Percentiles rank a stretch among this genome's conserved stretches.
phyloP scores from a whole-genome alignment of 1,140 invertebrate genomes.

The Arctopsyche grandis region DNA sequence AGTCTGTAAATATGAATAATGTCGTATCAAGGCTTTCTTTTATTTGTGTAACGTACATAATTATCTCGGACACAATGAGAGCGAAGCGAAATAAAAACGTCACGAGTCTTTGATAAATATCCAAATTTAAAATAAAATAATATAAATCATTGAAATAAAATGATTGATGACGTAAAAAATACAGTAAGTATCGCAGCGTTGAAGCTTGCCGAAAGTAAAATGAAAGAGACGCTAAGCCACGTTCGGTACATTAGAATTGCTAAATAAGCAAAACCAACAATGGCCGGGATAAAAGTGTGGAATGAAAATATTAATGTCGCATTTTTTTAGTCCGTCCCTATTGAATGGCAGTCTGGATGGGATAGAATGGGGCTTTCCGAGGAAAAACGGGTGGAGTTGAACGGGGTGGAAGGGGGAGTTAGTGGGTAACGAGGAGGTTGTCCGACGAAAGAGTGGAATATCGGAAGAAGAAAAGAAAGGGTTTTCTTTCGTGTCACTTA shows the following conservation, averaged over 20 bases:
- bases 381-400: neutral
- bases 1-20: too few relatives aligned
- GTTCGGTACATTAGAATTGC: constrained; percentile 44
- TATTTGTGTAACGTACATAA: neutral
- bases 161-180: constrained; percentile 23
- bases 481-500: constrained; percentile 21
- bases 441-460: constrained; percentile 3
- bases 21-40: neutral
- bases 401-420: neutral
- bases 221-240: constrained; percentile 31
- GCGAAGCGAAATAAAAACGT: neutral
- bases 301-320: constrained; percentile 43
- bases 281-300: constrained; percentile 33
- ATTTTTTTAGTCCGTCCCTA: neutral
- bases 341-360: neutral
- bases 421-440: neutral
- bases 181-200: neutral
- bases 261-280: constrained; percentile 33
- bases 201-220: neutral
- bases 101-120: neutral
- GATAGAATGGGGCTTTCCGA: neutral
- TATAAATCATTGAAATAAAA: constrained; percentile 24
- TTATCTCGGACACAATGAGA: neutral
- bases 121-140: constrained; percentile 2
- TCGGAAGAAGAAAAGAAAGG: constrained; percentile 31